Percentiles rank a stretch among this genome's conserved stretches.
Evolutionary conservation across 2,888 invertebrate species (phyloP).

Genomic region (Anorthoa munda): DNA sequence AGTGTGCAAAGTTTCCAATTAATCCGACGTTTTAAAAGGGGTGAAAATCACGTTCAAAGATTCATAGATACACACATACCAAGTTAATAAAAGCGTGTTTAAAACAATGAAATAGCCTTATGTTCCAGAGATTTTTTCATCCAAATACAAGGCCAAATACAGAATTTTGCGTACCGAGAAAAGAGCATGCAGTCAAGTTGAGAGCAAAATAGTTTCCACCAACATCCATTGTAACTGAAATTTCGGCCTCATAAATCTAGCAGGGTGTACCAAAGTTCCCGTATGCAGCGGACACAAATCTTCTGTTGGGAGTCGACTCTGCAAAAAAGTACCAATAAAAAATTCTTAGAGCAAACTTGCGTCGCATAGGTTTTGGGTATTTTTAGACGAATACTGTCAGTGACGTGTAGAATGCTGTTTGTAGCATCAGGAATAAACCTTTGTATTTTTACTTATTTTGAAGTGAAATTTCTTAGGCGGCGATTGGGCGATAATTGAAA

Average conservation of each 20-base stretch:
- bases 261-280: conserved; percentile 64
- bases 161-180: conserved; percentile 45
- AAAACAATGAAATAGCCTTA: conserved; percentile 3
- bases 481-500: no score
- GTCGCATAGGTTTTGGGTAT: conserved; percentile 23
- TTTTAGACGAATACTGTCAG: conserved; percentile 17
- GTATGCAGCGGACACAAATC: conserved; percentile 69
- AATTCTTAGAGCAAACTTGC: conserved; percentile 44
- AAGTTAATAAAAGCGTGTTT: background rate
- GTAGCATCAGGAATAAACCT: background rate
- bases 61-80: no score
- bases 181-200: conserved; percentile 57
- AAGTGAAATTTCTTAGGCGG: no score
- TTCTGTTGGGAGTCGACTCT: conserved; percentile 52
- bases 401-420: background rate
- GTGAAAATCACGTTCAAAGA: no score
- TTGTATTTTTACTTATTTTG: background rate
- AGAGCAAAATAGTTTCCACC: conserved; percentile 62
- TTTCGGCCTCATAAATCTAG: conserved; percentile 66
- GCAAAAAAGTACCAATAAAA: conserved; percentile 64
- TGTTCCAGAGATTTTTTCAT: conserved; percentile 28
- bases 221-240: conserved; percentile 68
- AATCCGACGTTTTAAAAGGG: no score
- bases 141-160: conserved; percentile 23
- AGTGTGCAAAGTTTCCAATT: no score